Conservation (phyloP, 2,888 invertebrate genomes). For the Gymnoscelis rufifasciata region DNA sequence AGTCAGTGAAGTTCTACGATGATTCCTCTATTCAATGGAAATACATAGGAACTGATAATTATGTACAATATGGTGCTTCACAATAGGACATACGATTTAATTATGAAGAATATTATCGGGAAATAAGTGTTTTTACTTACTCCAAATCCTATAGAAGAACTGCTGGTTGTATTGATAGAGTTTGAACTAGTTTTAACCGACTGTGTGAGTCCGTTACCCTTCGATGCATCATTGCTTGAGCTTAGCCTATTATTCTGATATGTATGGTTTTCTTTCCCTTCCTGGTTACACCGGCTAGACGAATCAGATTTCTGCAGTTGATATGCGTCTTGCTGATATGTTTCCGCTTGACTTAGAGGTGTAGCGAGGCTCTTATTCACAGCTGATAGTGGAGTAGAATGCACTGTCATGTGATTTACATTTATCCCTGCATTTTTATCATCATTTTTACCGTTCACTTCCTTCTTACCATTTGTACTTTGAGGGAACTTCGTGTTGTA, state of each 20-base stretch:
- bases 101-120: too few species aligned
- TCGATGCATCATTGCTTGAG: constrained; percentile 57
- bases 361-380: constrained; percentile 83
- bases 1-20: too few species aligned
- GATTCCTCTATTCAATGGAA: too few species aligned
- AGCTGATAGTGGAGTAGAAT: constrained; percentile 73
- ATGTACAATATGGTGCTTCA: too few species aligned
- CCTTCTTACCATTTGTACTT: constrained; percentile 62
- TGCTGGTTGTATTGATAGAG: constrained; percentile 61
- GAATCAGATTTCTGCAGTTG: constrained; percentile 76
- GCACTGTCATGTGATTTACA: constrained; percentile 76
- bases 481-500: constrained; percentile 92
- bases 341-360: constrained; percentile 79
- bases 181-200: constrained; percentile 64
- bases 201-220: constrained; percentile 51
- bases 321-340: constrained; percentile 78
- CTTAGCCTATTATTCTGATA: constrained; percentile 70
- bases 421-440: constrained; percentile 65
- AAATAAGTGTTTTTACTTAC: too few species aligned
- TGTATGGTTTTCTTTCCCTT: constrained; percentile 78
- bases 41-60: too few species aligned
- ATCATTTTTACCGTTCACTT: constrained; percentile 62
- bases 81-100: too few species aligned
- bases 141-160: constrained; percentile 71
- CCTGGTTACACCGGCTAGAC: constrained; percentile 72